phyloP scores from a whole-genome alignment of 1,140 invertebrate genomes.

The Drosophila ohnishii region DNA sequence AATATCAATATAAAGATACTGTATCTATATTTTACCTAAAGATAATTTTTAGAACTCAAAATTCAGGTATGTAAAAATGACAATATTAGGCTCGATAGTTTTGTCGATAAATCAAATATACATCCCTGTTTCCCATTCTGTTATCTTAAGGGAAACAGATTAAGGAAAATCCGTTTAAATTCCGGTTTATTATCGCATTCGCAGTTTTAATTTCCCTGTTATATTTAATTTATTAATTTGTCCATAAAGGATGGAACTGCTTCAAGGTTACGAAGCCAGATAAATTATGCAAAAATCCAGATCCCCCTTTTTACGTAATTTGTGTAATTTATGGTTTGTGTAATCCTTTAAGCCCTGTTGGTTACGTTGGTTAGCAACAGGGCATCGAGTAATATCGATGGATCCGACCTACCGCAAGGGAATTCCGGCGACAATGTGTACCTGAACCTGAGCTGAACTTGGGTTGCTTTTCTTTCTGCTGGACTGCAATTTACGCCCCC shows the following conservation, averaged over 20 bases:
- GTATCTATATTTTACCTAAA: not conserved
- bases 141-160: not conserved
- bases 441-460: slow-evolving; percentile 12
- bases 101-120: not conserved
- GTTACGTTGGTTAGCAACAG: not conserved
- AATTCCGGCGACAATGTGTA: slow-evolving; percentile 22
- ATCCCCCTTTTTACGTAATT: not conserved
- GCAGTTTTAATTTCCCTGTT: too few species aligned
- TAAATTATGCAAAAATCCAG: not conserved
- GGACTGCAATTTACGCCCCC: slow-evolving; percentile 33
- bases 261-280: not conserved
- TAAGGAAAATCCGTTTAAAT: not conserved
- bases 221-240: not conserved
- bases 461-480: slow-evolving; percentile 10
- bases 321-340: too few species aligned
- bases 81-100: not conserved
- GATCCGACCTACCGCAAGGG: slow-evolving; percentile 38
- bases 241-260: not conserved
- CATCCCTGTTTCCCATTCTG: not conserved
- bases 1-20: not conserved
- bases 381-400: slow-evolving; percentile 33
- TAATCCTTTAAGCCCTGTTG: slow-evolving; percentile 6
- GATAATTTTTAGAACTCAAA: not conserved
- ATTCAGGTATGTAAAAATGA: too few species aligned
- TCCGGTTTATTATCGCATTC: not conserved